Base-by-base conservation (phyloP, 1,140 invertebrate genomes). In the Heliconius congener region DNA sequence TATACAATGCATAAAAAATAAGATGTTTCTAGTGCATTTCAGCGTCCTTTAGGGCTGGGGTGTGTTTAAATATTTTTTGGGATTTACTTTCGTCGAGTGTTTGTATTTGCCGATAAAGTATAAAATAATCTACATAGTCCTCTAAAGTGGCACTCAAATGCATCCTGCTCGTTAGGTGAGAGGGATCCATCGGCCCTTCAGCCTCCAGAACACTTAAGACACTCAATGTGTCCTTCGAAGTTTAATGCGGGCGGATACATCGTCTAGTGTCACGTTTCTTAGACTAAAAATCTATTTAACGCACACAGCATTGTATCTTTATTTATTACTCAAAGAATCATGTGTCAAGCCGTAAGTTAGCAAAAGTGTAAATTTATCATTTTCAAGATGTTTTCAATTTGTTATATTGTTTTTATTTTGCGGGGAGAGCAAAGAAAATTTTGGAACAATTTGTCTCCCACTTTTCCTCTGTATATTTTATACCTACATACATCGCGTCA, bases 211-310 rank as follows among this genome's bases (percentile, higher is more conserved):
- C 46, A 78, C 80, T 81, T 77, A 46, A 34, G 37, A 42, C 19
- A 39, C 71, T 72, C 71, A 60, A n/a, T 27, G 72, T 74, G 60
- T 70, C 80, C 71, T 70, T 66, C 60, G 60, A 30, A 46, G 46
- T 19, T 71, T 27, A 78, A 81, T 81, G 73, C 80, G 80, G 80
- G 80, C 76, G 77, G 80, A 81, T 81, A 81, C 39, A 57, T 74
- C 71, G 30, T 72, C 71, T 72, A 72, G 71, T 72, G 71, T 72
- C 37, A 72, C 71, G 46, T 74, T 27, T 55, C 74, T 66, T 34
- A 71, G 70, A 66, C 23, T 57, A 11, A 8, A 57, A 57, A 57
- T n/a, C 27, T 66, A 66, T 66, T 27, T 66, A 66, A 66, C 27
- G 11, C 0, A 30, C 5, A 66, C 23, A 30, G 1, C 11, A 57